Percentiles rank a stretch among this genome's conserved stretches.
These are phyloP conservation scores for Gorilla gorilla DNA, from an alignment of 2,113 vertebrate genomes.

Conservation along the genomic window DNA sequence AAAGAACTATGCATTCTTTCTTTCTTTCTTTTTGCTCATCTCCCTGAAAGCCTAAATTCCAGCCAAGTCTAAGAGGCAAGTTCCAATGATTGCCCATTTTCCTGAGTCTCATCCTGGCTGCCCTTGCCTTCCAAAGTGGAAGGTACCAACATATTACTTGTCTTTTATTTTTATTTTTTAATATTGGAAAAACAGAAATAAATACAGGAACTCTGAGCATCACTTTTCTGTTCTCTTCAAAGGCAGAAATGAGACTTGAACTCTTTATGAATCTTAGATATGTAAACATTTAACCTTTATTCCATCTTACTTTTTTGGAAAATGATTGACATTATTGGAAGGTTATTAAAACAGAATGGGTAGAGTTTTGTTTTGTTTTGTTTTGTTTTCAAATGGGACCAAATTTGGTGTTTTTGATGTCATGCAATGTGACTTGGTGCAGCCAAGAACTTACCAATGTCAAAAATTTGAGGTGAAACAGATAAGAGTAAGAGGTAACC, in stretches of 20 bases:
- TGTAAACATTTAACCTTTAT: not conserved
- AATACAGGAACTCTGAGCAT: not conserved
- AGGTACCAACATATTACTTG: not conserved
- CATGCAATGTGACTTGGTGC: not conserved
- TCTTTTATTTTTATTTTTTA: not conserved
- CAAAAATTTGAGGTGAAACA: not conserved
- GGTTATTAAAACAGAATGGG: not conserved
- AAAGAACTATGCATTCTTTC: not conserved
- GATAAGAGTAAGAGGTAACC: not conserved
- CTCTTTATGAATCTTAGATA: not conserved
- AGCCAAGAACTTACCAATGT: not conserved
- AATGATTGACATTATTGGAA: not conserved
- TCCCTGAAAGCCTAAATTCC: not conserved
- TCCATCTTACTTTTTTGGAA: not conserved
- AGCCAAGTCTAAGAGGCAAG: not conserved
- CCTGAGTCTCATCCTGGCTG: not conserved
- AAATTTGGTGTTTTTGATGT: not conserved
- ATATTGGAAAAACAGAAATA: not conserved
- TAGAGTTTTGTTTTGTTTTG: not conserved
- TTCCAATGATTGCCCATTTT: not conserved
- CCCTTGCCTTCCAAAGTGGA: not conserved
- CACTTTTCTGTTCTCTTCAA: not conserved
- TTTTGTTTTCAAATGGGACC: not conserved
- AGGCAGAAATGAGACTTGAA: not conserved
- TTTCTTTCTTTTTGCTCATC: not conserved